These are phyloP conservation scores for Emmelina monodactyla DNA, from an alignment of 2,888 invertebrate species.

Conservation along the genomic window DNA sequence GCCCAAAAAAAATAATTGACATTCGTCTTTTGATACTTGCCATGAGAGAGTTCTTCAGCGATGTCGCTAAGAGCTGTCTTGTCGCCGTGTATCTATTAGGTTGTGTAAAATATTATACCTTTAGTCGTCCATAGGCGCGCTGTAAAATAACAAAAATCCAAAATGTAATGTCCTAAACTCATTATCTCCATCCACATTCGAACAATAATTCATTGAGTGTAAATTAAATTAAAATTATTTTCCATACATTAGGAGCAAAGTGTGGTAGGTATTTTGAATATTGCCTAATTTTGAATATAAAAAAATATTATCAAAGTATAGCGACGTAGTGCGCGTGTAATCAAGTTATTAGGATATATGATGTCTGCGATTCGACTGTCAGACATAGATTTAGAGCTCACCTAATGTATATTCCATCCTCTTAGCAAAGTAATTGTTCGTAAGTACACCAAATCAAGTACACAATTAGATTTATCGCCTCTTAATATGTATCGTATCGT, in stretches of 20 bases:
- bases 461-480: conserved; percentile 46
- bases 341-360: conserved; percentile 9
- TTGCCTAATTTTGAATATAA: conserved; percentile 25
- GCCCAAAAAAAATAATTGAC: conserved; percentile 24
- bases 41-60: not conserved
- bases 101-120: conserved; percentile 36
- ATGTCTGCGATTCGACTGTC: conserved; percentile 25
- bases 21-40: conserved; percentile 23
- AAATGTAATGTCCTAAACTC: conserved; percentile 43
- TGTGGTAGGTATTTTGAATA: conserved; percentile 27
- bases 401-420: conserved; percentile 66
- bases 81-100: conserved; percentile 34
- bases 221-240: conserved; percentile 19
- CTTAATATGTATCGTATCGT: conserved; percentile 49
- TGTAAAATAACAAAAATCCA: conserved; percentile 30
- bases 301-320: conserved; percentile 36
- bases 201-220: conserved; percentile 50
- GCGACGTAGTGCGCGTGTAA: conserved; percentile 37
- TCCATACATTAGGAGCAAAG: conserved; percentile 16
- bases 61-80: not conserved
- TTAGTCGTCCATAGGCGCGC: conserved; percentile 34
- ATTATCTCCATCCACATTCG: conserved; percentile 59
- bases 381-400: conserved; percentile 43
- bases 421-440: conserved; percentile 46
- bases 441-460: conserved; percentile 57